Percentiles rank a stretch among this genome's conserved stretches.
Conservation (phyloP, 2,113 vertebrate species). For the Synchiropus splendidus region DNA sequence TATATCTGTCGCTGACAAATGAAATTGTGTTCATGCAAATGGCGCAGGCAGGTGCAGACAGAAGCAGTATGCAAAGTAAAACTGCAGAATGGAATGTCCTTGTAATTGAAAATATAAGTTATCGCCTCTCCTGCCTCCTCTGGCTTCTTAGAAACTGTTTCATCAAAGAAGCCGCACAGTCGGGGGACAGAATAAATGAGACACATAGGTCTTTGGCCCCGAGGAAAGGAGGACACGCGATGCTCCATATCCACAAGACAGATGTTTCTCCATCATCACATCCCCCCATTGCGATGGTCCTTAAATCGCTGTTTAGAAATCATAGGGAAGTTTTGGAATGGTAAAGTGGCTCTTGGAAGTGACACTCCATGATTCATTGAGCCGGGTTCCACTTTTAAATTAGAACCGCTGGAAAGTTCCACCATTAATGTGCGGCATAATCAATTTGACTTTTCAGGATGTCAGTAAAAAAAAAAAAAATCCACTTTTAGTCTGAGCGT, state of each 20-base stretch:
- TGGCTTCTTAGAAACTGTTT: constrained; percentile 35
- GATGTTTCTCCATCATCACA: constrained; percentile 23
- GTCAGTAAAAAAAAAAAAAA: too few relatives aligned
- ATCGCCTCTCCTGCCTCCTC: constrained; percentile 24
- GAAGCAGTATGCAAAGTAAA: constrained; percentile 19
- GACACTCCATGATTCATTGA: constrained; percentile 20
- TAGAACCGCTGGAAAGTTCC: too few relatives aligned
- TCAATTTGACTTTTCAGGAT: too few relatives aligned
- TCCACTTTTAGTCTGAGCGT: too few relatives aligned
- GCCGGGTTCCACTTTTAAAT: constrained; percentile 10
- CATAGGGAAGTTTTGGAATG: constrained; percentile 28
- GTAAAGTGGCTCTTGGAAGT: constrained; percentile 13
- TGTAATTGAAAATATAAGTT: constrained; percentile 57
- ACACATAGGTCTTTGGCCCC: constrained; percentile 33
- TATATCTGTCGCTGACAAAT: constrained; percentile 28
- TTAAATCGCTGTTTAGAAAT: constrained; percentile 25
- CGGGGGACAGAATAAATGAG: constrained; percentile 60
- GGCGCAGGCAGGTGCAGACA: constrained; percentile 15
- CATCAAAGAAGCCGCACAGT: constrained; percentile 44
- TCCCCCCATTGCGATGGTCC: constrained; percentile 23
- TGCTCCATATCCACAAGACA: constrained; percentile 49
- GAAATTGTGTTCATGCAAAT: constrained; percentile 31
- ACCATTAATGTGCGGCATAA: too few relatives aligned
- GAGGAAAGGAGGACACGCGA: constrained; percentile 44
- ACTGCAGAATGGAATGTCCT: constrained; percentile 44